These are phyloP conservation scores for Onychomys arenicola DNA, from an alignment of 2,797 vertebrate genomes.

Conservation along the genomic window DNA sequence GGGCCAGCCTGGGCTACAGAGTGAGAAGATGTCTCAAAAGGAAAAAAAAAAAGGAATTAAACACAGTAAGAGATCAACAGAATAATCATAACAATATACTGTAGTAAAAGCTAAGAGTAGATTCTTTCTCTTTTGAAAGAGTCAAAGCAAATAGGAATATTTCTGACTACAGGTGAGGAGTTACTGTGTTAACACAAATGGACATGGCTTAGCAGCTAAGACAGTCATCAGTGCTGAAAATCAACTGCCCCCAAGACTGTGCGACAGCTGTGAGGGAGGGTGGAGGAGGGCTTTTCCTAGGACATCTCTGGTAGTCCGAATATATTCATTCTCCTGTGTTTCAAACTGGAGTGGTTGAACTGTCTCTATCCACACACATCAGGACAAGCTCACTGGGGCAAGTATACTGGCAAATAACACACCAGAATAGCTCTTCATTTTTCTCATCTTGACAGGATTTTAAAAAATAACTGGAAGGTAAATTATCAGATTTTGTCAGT, in stretches of 20 bases:
- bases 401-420: neutral
- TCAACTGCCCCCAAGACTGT: neutral
- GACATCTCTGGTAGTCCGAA: neutral
- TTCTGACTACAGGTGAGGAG: neutral
- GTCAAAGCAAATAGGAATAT: neutral
- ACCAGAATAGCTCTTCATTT: conserved; percentile 25
- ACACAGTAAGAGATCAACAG: neutral
- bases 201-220: neutral
- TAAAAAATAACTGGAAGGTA: conserved; percentile 51
- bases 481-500: conserved; percentile 29
- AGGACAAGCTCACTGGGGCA: neutral
- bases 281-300: too few relatives aligned
- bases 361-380: neutral
- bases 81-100: too few relatives aligned
- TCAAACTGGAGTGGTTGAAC: neutral
- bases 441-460: conserved; percentile 37
- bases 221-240: neutral
- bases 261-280: too few relatives aligned
- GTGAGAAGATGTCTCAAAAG: neutral
- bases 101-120: neutral
- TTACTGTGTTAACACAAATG: neutral
- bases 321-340: neutral
- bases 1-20: neutral
- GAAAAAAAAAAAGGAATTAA: neutral
- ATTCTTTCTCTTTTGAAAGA: neutral